Evolutionary conservation across 2,888 invertebrate genomes (phyloP), one percentile per base, ranked within the genome.

Genomic region (Nysson spinosus): DNA sequence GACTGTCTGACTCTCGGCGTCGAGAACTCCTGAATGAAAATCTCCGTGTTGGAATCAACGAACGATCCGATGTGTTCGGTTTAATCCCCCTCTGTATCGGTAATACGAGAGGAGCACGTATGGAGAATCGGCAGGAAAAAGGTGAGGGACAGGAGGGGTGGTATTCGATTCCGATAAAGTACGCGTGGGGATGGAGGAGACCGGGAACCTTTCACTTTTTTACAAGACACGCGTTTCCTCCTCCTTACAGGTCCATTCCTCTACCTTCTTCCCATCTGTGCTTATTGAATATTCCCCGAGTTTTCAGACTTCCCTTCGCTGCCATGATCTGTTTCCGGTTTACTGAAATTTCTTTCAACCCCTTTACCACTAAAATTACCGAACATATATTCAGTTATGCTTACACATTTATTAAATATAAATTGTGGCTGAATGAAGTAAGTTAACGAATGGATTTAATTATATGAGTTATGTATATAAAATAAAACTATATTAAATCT

Each of bases 151-250:
- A n/a, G 43, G 54, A 56, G 44, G 43, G 16, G 62, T 40, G 52
- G 40, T 35, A 50, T 51, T 64, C 64, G 54, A 51, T 60, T 66
- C 65, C 49, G 66, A 78, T 78, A 66, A 71, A 72, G 77, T 78
- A 71, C 67, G 72, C 58, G 79, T 79, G 80, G 78, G 77, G 78
- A 77, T 75, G 46, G 55, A 57, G 20, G 40, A 70, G 62, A 72
- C 69, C 64, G 72, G 69, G 74, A 76, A 82, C 86, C 85, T 86
- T 86, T 86, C 86, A 86, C 86, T 86, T 85, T 81, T 85, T 83
- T 82, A 78, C 82, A 81, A 67, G 32, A 47, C 56, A 35, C 43
- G 14, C 32, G 49, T 60, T n/a, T 57, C 12, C 39, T 40, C 11
- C 44, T 26, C 20, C 26, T 47, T 20, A 49, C 54, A n/a, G n/a